Evolutionary conservation across 2,113 vertebrate species (phyloP), one percentile per base, ranked within the genome.

Genomic region (Phyllopteryx taeniolatus): DNA sequence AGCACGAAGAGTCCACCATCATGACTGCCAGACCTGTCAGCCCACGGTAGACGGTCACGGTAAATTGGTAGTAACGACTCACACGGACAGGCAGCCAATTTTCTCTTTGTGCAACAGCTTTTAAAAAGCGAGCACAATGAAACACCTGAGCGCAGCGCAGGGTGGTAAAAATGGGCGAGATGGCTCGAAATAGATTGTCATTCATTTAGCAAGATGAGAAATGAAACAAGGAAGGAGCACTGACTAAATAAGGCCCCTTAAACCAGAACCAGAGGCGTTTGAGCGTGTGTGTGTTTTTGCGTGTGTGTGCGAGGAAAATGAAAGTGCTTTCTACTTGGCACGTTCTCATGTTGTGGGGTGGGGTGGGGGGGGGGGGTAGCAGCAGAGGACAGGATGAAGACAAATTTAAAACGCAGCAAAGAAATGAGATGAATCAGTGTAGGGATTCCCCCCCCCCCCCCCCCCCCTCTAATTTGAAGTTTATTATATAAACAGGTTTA

Each of bases 401-500:
- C 67, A 73, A 51, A 76, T 47, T 47, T 66, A 27, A 22, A 66
- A 47, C 17, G 44, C 61, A 3, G 61, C 35, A 73, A 47, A 77
- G 64, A 83, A 80, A 86, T 85, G 65, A 79, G 66, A 79, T 73
- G 70, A 83, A 73, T 73, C 73, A 79, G 61, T 66, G 66, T 56
- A 44, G 79, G 76, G 35, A 12, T 13, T 2, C 8, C 22, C 15
- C n/a, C n/a, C n/a, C n/a, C n/a, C n/a, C n/a, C n/a, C n/a, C n/a
- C 13, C 13, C 13, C 31, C 6, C 20, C 42, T 43, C 35, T 64
- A 43, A 47, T 66, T 66, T 66, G 44, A 70, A 79, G 65, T 79
- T 81, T 79, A 70, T 88, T 77, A 67, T 76, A 4, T 65, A 35
- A 44, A 62, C 54, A 33, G 31, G 54, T 85, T 80, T 73, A 71